Evolutionary conservation across 2,797 vertebrate species (phyloP).

Genomic region (Enteromius fasciolatus): DNA sequence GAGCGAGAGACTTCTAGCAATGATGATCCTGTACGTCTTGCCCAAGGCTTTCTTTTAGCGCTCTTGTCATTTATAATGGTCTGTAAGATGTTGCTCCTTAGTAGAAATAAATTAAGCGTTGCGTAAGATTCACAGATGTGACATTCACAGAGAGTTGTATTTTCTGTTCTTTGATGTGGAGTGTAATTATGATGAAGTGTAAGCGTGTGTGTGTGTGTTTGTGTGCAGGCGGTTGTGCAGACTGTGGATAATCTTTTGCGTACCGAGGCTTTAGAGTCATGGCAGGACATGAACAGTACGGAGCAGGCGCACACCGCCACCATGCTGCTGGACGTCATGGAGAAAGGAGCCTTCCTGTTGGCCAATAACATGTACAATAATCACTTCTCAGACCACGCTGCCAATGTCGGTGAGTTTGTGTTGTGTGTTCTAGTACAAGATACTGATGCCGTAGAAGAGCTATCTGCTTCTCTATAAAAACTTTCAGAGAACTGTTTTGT

Average conservation of each 20-base stretch:
- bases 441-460: neutral
- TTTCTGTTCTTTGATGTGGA: conserved; percentile 2
- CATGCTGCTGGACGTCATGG: conserved; percentile 92
- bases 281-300: conserved; percentile 93
- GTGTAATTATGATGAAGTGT: conserved; percentile 17
- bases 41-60: conserved; percentile 41
- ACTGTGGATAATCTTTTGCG: conserved; percentile 92
- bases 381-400: conserved; percentile 74
- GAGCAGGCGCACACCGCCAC: conserved; percentile 95
- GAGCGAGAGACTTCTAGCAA: conserved; percentile 1
- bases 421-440: neutral
- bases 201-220: conserved; percentile 42
- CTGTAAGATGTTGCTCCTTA: conserved; percentile 33
- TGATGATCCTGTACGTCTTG: conserved; percentile 12
- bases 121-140: neutral
- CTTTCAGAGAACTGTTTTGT: neutral
- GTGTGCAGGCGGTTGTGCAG: conserved; percentile 88
- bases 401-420: conserved; percentile 76
- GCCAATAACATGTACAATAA: conserved; percentile 93
- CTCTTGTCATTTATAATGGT: conserved; percentile 52
- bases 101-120: neutral
- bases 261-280: conserved; percentile 87
- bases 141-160: neutral
- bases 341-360: conserved; percentile 92
- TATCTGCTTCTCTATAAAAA: neutral